phyloP scores from a whole-genome alignment of 2,888 invertebrate genomes.

The Oscheius sp. region DNA sequence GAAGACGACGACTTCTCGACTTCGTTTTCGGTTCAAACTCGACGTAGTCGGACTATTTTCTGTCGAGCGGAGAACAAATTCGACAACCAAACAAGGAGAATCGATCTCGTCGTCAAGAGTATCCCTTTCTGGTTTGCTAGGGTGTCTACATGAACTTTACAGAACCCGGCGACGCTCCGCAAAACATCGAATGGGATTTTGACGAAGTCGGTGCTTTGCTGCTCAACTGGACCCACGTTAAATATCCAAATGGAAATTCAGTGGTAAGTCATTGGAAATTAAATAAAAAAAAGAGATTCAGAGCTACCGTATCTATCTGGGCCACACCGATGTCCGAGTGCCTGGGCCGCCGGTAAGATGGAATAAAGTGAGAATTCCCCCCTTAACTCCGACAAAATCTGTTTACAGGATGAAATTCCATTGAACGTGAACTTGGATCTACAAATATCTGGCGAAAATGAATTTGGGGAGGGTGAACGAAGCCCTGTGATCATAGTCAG shows the following conservation, averaged over 20 bases:
- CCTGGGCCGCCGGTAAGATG: constrained; percentile 34
- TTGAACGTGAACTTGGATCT: constrained; percentile 49
- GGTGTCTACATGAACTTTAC: constrained; percentile 16
- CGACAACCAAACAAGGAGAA: constrained; percentile 34
- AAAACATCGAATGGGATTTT: constrained; percentile 49
- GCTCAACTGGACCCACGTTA: constrained; percentile 46
- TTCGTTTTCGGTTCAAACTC: constrained; percentile 17
- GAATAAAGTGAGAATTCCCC: constrained; percentile 21
- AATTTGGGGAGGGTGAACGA: constrained; percentile 52
- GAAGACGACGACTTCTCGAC: constrained; percentile 20
- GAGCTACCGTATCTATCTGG: constrained; percentile 38
- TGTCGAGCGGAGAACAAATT: constrained; percentile 52
- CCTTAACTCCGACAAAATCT: neutral
- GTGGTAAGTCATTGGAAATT: neutral
- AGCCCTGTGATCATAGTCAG: constrained; percentile 44
- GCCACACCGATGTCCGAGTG: constrained; percentile 29
- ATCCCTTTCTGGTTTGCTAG: neutral
- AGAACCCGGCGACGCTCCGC: constrained; percentile 58
- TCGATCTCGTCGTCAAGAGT: constrained; percentile 19
- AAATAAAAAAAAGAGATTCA: neutral
- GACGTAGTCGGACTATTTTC: constrained; percentile 40
- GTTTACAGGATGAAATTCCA: constrained; percentile 43
- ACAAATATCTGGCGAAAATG: constrained; percentile 51
- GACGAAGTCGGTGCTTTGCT: constrained; percentile 47
- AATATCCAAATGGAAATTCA: constrained; percentile 49